phyloP scores from a whole-genome alignment of 2,113 vertebrate genomes.

The Eonycteris spelaea region DNA sequence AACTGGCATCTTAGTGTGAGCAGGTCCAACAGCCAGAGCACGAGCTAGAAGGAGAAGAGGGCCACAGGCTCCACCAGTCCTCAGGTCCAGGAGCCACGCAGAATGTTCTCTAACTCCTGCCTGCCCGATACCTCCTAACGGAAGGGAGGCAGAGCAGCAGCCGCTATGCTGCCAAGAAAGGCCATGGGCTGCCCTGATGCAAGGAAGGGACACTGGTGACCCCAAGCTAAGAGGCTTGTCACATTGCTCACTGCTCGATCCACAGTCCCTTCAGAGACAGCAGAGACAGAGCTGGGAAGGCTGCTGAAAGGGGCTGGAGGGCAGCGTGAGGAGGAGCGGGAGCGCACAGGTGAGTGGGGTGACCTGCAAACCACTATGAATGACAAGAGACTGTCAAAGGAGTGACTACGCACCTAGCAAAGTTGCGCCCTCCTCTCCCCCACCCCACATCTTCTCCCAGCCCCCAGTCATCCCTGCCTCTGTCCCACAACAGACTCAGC shows the following conservation, averaged over 20 bases:
- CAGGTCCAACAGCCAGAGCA: not conserved
- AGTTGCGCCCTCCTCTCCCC: accelerated
- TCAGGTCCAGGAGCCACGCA: not conserved
- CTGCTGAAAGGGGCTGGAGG: not conserved
- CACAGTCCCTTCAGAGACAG: not conserved
- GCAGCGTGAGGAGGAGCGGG: not conserved
- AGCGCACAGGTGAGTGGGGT: not conserved
- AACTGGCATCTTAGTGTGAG: not conserved
- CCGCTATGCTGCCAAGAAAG: not conserved
- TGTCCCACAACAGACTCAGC: too few species aligned
- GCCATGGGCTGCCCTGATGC: accelerated
- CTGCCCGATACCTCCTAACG: not conserved
- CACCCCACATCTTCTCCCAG: accelerated
- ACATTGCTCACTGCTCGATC: not conserved
- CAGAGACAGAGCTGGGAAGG: not conserved
- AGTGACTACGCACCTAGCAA: not conserved
- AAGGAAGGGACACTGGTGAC: not conserved
- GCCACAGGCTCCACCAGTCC: not conserved
- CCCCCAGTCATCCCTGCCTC: not conserved
- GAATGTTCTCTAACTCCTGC: not conserved
- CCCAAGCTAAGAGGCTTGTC: accelerated
- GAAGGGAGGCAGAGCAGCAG: not conserved
- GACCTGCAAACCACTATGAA: not conserved
- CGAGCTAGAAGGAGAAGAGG: not conserved
- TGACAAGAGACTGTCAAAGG: too few species aligned